These are phyloP conservation scores for Thecocarcelia acutangulata DNA, from an alignment of 2,888 invertebrate genomes.

Conservation along the genomic window DNA sequence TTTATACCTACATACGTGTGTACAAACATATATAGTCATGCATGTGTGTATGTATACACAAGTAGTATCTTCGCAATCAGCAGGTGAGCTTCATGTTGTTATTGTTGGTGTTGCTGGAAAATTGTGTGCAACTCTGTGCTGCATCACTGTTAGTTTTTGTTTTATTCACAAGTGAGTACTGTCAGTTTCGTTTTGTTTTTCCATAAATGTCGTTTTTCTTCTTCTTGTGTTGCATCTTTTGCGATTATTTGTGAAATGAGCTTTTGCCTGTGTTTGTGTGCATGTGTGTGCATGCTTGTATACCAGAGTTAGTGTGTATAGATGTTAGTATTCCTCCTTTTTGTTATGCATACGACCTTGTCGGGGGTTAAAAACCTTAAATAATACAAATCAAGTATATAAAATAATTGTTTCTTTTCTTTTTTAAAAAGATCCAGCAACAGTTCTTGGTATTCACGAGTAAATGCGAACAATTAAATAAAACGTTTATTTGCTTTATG, in stretches of 20 bases:
- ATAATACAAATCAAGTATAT: conserved; percentile 35
- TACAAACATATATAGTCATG: background rate
- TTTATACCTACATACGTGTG: conserved; percentile 37
- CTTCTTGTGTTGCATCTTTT: conserved; percentile 27
- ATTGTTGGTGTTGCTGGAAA: conserved; percentile 10
- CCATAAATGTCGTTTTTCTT: conserved; percentile 32
- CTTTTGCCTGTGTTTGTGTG: background rate
- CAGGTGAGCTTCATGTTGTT: too few relatives aligned
- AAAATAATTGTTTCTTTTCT: conserved; percentile 3
- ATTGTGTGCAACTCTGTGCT: conserved; percentile 30
- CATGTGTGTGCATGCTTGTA: background rate
- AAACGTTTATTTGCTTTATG: conserved; percentile 15
- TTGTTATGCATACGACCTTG: conserved; percentile 65
- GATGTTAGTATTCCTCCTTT: conserved; percentile 44
- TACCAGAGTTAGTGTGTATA: conserved; percentile 10
- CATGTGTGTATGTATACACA: background rate
- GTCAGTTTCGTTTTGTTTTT: conserved; percentile 13
- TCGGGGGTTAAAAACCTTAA: conserved; percentile 66
- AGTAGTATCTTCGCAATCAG: too few relatives aligned
- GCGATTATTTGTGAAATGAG: conserved; percentile 13
- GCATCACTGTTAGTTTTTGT: conserved; percentile 6
- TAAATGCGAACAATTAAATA: conserved; percentile 12
- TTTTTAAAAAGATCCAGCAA: conserved; percentile 19
- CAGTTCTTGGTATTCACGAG: conserved; percentile 21
- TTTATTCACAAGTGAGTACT: background rate